phyloP scores from a whole-genome alignment of 2,113 vertebrate genomes.

The Pitta sordida region DNA sequence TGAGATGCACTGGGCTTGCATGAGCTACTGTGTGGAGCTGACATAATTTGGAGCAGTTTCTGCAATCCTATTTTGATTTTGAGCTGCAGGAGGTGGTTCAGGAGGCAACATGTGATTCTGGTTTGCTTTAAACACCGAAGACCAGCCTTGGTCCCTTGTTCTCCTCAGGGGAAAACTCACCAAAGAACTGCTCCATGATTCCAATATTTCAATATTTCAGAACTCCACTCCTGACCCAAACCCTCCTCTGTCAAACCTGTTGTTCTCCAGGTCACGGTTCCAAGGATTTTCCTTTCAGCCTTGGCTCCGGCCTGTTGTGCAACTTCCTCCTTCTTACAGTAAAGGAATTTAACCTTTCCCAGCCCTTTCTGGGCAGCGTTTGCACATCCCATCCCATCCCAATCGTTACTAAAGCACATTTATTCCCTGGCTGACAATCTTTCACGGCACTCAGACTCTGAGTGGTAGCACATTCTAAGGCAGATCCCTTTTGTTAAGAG shows the following conservation, averaged over 20 bases:
- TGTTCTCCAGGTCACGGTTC: background rate
- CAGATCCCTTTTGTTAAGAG: slow-evolving; percentile 67
- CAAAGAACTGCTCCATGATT: background rate
- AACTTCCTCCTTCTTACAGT: background rate
- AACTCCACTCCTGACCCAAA: background rate
- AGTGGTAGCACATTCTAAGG: slow-evolving; percentile 58
- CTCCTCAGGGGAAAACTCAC: background rate
- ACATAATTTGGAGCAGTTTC: background rate
- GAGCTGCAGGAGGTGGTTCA: background rate
- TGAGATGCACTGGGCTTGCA: background rate
- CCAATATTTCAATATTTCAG: background rate
- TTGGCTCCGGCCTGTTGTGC: background rate
- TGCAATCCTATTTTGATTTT: background rate
- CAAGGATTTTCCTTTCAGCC: background rate
- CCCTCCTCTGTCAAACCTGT: background rate
- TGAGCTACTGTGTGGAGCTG: background rate
- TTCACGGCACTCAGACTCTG: slow-evolving; percentile 54
- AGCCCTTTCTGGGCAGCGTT: slow-evolving; percentile 38
- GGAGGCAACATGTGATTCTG: background rate
- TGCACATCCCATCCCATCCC: slow-evolving; percentile 41
- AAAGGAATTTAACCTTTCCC: slow-evolving; percentile 19
- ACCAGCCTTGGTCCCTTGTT: background rate
- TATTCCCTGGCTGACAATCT: slow-evolving; percentile 61
- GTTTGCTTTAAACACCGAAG: background rate
- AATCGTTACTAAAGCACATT: slow-evolving; percentile 53